Conservation (phyloP, 1,140 invertebrate genomes). For the Cherax quadricarinatus region DNA sequence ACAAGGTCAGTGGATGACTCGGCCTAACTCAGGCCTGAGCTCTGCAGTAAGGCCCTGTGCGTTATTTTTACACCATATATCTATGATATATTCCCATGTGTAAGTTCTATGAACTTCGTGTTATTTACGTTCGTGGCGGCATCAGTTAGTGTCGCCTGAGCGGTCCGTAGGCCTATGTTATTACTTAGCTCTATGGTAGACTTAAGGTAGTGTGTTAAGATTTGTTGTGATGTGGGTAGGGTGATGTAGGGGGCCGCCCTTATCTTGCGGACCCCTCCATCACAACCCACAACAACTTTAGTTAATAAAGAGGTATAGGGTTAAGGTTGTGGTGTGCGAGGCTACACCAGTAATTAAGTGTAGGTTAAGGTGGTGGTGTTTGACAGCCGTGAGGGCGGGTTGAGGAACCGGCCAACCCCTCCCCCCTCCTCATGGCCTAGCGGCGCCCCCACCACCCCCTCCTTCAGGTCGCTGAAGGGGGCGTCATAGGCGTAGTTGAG, state of each 20-base stretch:
- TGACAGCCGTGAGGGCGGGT: slow-evolving; percentile 24
- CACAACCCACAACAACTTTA: not conserved
- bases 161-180: slow-evolving; percentile 60
- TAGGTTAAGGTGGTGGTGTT: too few relatives aligned
- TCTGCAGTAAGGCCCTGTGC: slow-evolving; percentile 45
- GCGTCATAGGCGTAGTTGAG: not conserved
- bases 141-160: slow-evolving; percentile 63
- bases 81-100: slow-evolving; percentile 93
- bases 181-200: slow-evolving; percentile 19
- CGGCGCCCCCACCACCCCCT: slow-evolving; percentile 26
- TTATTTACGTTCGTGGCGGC: slow-evolving; percentile 36
- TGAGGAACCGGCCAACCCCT: slow-evolving; percentile 39
- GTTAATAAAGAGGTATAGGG: not conserved
- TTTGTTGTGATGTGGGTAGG: not conserved
- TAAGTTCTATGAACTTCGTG: slow-evolving; percentile 92
- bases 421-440: slow-evolving; percentile 19
- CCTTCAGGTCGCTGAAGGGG: slow-evolving; percentile 8
- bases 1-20: slow-evolving; percentile 53
- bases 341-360: too few relatives aligned
- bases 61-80: slow-evolving; percentile 81
- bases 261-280: not conserved
- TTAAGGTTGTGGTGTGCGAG: not conserved
- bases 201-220: not conserved
- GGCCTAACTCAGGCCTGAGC: slow-evolving; percentile 33
- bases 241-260: not conserved